Evolutionary conservation across 53 echinoderm and acorn worm genomes (phyloP).

Genomic region (Paracentrotus lividus): DNA sequence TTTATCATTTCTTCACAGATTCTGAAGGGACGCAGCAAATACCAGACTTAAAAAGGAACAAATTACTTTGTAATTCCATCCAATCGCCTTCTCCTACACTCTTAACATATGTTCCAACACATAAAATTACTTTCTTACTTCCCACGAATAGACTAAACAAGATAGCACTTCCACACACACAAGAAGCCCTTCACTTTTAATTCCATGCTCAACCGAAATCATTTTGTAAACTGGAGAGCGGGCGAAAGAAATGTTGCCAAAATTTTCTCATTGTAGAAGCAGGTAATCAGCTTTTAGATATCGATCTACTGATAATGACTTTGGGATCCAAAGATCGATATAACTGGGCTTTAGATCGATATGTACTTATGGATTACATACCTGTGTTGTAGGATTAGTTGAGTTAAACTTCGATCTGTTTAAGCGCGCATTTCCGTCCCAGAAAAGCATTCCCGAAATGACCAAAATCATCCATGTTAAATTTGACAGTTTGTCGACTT

Average conservation of each 20-base stretch:
- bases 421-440: conserved; percentile 32
- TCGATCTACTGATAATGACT: conserved; percentile 54
- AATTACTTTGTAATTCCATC: background rate
- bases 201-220: background rate
- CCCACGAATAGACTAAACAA: background rate
- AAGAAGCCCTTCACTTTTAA: background rate
- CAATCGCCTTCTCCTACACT: conserved; percentile 3
- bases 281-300: conserved; percentile 34
- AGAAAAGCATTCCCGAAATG: background rate
- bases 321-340: conserved; percentile 49
- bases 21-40: background rate
- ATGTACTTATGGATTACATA: background rate
- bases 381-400: conserved; percentile 17
- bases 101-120: conserved; percentile 38
- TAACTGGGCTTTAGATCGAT: conserved; percentile 62
- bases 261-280: conserved; percentile 5
- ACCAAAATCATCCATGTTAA: background rate
- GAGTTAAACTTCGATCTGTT: conserved; percentile 64
- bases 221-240: background rate
- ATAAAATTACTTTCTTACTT: background rate
- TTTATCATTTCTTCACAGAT: no score
- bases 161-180: background rate
- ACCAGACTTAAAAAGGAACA: background rate
- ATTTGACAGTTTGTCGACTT: background rate
- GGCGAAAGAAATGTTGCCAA: conserved; percentile 37